These are phyloP conservation scores for Holotrichia oblita DNA, from an alignment of 1,140 invertebrate genomes.

Conservation along the genomic window DNA sequence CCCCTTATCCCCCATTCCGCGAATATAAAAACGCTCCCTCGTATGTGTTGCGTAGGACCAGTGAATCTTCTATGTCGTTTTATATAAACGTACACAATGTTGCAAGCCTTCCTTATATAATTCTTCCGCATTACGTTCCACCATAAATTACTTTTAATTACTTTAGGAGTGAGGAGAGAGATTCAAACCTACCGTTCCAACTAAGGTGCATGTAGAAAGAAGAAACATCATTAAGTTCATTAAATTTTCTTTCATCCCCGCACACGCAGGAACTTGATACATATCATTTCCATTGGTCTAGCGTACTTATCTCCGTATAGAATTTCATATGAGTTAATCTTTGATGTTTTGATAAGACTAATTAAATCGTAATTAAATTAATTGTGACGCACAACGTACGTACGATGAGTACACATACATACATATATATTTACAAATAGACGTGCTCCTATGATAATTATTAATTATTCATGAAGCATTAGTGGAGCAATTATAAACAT, in stretches of 20 bases:
- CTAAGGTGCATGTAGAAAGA: too few relatives aligned
- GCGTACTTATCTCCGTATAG: neutral
- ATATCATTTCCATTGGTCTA: neutral
- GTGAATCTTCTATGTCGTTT: neutral
- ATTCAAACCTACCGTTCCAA: too few relatives aligned
- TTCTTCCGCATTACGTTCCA: too few relatives aligned
- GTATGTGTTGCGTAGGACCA: too few relatives aligned
- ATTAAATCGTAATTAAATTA: constrained; percentile 27
- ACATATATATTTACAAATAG: too few relatives aligned
- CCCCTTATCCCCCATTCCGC: too few relatives aligned
- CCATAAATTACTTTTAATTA: too few relatives aligned
- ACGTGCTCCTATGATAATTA: neutral
- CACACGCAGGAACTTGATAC: neutral
- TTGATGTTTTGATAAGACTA: constrained; percentile 11
- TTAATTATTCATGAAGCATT: constrained; percentile 33
- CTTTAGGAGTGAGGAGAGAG: too few relatives aligned
- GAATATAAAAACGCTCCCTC: too few relatives aligned
- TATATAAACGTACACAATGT: too few relatives aligned
- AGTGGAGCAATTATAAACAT: constrained; percentile 30
- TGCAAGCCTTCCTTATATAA: too few relatives aligned
- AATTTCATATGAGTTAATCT: neutral
- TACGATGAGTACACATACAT: neutral
- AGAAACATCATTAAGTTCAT: neutral
- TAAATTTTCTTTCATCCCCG: neutral
- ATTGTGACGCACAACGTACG: neutral